phyloP scores from a whole-genome alignment of 2,888 invertebrate genomes.

The Odontocolon sp. region DNA sequence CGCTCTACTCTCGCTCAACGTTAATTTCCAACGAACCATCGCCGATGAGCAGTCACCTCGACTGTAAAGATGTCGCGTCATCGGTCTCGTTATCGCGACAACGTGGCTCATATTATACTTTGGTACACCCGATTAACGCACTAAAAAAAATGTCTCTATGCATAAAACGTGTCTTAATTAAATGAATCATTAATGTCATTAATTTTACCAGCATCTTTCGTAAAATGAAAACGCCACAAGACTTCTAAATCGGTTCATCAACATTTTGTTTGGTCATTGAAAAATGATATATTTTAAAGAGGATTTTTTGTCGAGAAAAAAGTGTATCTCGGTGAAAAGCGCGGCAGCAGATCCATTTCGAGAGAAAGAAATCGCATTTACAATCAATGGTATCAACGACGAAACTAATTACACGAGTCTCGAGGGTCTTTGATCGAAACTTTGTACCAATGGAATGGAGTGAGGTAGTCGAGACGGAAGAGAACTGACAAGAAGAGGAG shows the following conservation, averaged over 20 bases:
- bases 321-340: no score
- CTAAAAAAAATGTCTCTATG: neutral
- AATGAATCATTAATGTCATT: neutral
- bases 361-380: constrained; percentile 43
- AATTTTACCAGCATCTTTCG: no score
- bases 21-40: constrained; percentile 40
- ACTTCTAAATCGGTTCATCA: no score
- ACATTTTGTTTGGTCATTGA: no score
- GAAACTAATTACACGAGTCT: constrained; percentile 53
- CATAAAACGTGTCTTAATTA: neutral
- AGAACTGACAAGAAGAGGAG: constrained; percentile 8
- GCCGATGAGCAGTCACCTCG: constrained; percentile 53
- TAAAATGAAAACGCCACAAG: no score
- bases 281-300: no score
- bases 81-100: constrained; percentile 50
- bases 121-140: no score
- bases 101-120: no score
- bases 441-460: constrained; percentile 24
- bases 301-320: neutral
- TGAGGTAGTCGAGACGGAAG: neutral
- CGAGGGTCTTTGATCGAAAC: constrained; percentile 38
- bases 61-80: constrained; percentile 63
- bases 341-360: constrained; percentile 1
- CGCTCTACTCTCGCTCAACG: constrained; percentile 8
- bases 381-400: constrained; percentile 47